phyloP scores from a whole-genome alignment of 2,888 invertebrate species.

The Yponomeuta sedellus region DNA sequence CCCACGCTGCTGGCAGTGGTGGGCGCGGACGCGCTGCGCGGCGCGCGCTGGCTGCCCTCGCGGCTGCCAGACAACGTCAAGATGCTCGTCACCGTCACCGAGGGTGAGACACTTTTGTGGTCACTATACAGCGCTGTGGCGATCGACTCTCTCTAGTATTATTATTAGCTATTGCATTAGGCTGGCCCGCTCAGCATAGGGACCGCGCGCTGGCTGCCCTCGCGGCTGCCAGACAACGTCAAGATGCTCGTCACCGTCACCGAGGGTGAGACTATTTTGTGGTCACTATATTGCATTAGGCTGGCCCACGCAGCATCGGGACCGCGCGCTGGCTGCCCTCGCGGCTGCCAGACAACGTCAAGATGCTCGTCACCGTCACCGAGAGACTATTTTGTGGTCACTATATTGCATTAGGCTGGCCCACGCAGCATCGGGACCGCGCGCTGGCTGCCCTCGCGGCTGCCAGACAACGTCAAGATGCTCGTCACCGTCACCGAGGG shows the following conservation, averaged over 20 bases:
- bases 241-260: neutral
- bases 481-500: conserved; percentile 83
- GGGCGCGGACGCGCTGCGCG: conserved; percentile 80
- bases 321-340: conserved; percentile 84
- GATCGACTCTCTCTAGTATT: too few relatives aligned
- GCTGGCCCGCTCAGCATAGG: neutral
- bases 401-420: too few relatives aligned
- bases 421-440: conserved; percentile 38
- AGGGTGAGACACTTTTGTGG: conserved; percentile 51
- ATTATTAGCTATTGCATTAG: neutral
- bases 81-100: conserved; percentile 83
- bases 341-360: conserved; percentile 83
- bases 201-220: too few relatives aligned
- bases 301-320: neutral
- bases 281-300: too few relatives aligned
- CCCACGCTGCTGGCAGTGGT: conserved; percentile 85
- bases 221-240: too few relatives aligned
- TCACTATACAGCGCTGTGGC: too few relatives aligned
- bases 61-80: conserved; percentile 84
- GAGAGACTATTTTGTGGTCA: too few relatives aligned
- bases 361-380: conserved; percentile 84
- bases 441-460: conserved; percentile 84
- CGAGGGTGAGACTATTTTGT: too few relatives aligned
- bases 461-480: conserved; percentile 85
- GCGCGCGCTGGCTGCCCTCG: conserved; percentile 85